Conservation (phyloP, 1,140 invertebrate species). For the Drosophila burlai region DNA sequence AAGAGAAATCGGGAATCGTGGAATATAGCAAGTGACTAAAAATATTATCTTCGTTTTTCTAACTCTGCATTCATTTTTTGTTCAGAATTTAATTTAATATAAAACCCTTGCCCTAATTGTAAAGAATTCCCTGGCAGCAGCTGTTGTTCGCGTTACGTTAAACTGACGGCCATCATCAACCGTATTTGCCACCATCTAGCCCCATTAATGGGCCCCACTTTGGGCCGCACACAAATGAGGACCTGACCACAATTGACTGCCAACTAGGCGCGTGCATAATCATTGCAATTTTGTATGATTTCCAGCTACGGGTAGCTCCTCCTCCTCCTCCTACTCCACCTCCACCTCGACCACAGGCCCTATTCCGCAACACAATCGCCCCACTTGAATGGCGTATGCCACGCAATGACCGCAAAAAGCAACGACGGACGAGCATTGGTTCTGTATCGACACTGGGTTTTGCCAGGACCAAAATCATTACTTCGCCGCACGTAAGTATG, state of each 20-base stretch:
- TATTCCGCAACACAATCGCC: conserved; percentile 25
- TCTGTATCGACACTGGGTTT: conserved; percentile 32
- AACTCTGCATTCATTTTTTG: too few species aligned
- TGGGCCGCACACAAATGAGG: conserved; percentile 62
- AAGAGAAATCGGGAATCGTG: not conserved
- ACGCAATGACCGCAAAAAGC: conserved; percentile 47
- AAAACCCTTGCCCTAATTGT: not conserved
- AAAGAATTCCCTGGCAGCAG: conserved; percentile 4
- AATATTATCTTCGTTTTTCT: not conserved
- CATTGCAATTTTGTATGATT: conserved; percentile 79
- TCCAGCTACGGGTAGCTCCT: conserved; percentile 8
- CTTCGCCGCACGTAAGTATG: conserved; percentile 55
- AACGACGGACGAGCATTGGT: conserved; percentile 34
- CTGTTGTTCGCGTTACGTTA: conserved; percentile 22
- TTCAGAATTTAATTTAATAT: not conserved
- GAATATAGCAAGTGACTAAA: not conserved
- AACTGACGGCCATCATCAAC: conserved; percentile 13
- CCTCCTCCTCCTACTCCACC: not conserved
- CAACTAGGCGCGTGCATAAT: conserved; percentile 75
- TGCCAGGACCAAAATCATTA: conserved; percentile 20
- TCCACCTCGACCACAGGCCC: not conserved
- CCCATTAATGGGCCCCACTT: conserved; percentile 59
- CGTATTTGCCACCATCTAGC: conserved; percentile 17
- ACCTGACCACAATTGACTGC: conserved; percentile 70
- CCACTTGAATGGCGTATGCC: conserved; percentile 57